Percentiles rank a stretch among this genome's conserved stretches.
Conservation (phyloP, 2,797 vertebrate genomes). For the Rhodeus uyekii region DNA sequence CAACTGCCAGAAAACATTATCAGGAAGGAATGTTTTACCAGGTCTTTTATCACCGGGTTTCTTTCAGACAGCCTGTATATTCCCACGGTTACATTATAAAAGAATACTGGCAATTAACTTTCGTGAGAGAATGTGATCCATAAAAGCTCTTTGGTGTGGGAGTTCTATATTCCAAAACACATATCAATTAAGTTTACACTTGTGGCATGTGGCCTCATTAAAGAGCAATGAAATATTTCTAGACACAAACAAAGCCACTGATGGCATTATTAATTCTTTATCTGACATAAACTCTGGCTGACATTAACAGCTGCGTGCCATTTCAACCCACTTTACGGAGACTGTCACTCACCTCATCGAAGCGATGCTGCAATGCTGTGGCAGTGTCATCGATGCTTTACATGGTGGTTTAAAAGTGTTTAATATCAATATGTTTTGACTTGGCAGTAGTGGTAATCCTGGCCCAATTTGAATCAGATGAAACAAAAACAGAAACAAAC, state of each 20-base stretch:
- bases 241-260: constrained; percentile 34
- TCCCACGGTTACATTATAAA: constrained; percentile 39
- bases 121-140: constrained; percentile 38
- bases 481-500: neutral
- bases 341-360: constrained; percentile 26
- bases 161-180: constrained; percentile 50
- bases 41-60: constrained; percentile 39
- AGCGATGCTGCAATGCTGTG: neutral
- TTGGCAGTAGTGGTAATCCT: neutral
- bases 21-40: constrained; percentile 27
- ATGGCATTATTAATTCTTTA: constrained; percentile 50
- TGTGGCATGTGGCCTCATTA: constrained; percentile 47
- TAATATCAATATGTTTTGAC: neutral
- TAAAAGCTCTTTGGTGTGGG: constrained; percentile 38
- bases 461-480: neutral
- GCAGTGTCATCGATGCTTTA: neutral
- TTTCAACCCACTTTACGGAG: constrained; percentile 16
- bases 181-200: constrained; percentile 54
- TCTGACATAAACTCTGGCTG: constrained; percentile 40
- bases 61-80: constrained; percentile 35
- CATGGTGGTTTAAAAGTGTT: neutral
- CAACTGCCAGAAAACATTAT: constrained; percentile 29
- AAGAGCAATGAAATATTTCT: constrained; percentile 40
- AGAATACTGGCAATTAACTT: constrained; percentile 47
- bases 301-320: constrained; percentile 30